Evolutionary conservation across 1,140 invertebrate species (phyloP).

Genomic region (Brachionus rotundiformis): DNA sequence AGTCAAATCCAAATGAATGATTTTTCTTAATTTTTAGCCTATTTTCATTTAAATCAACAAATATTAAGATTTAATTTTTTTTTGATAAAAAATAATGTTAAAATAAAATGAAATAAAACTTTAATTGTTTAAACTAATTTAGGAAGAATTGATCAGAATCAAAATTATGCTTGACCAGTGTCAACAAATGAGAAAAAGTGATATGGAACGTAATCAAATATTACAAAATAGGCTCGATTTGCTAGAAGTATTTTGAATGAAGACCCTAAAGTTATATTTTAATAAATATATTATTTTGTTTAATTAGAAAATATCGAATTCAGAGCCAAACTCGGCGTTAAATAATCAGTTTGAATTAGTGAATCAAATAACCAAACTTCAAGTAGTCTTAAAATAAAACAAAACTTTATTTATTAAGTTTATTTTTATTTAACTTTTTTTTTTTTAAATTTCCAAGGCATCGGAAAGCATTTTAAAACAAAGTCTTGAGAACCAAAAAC

Average conservation of each 20-base stretch:
- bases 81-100: background rate
- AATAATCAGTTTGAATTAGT: slow-evolving; percentile 34
- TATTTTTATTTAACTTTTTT: background rate
- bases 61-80: too few relatives aligned
- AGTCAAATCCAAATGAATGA: too few relatives aligned
- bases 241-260: background rate
- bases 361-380: slow-evolving; percentile 39
- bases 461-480: slow-evolving; percentile 8
- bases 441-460: background rate
- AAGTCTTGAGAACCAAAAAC: slow-evolving; percentile 24
- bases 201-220: slow-evolving; percentile 38
- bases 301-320: slow-evolving; percentile 21
- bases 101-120: background rate
- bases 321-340: background rate
- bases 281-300: background rate
- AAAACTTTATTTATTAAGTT: too few relatives aligned
- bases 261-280: background rate
- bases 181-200: slow-evolving; percentile 48
- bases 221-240: slow-evolving; percentile 40
- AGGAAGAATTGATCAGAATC: slow-evolving; percentile 34
- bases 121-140: background rate
- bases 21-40: too few relatives aligned
- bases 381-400: slow-evolving; percentile 15
- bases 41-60: too few relatives aligned
- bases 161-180: slow-evolving; percentile 40